Conservation (phyloP, 2,888 invertebrate genomes). For the Epirrita christyi region DNA sequence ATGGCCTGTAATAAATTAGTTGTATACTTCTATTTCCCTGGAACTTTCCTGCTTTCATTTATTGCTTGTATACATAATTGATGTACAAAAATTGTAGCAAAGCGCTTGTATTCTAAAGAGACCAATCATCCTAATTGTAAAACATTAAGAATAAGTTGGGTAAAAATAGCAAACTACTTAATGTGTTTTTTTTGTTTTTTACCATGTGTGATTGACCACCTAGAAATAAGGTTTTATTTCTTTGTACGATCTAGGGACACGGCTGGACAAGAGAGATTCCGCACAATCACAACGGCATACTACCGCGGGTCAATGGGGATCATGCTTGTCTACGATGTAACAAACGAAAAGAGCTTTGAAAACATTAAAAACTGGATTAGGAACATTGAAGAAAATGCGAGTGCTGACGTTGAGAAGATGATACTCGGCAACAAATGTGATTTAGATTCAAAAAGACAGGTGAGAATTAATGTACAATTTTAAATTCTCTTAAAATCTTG, state of each 20-base stretch:
- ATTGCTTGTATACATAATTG: background rate
- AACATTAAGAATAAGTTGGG: too few species aligned
- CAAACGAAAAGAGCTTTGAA: slow-evolving; percentile 99
- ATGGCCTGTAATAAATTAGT: background rate
- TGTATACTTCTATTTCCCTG: background rate
- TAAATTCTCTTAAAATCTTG: too few species aligned
- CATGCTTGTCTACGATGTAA: slow-evolving; percentile 99
- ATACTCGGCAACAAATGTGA: slow-evolving; percentile 99
- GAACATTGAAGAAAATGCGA: slow-evolving; percentile 99
- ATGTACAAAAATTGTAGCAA: too few species aligned
- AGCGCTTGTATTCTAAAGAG: too few species aligned
- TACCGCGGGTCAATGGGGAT: slow-evolving; percentile 99
- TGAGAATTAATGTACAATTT: slow-evolving; percentile 47
- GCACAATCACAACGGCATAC: slow-evolving; percentile 99
- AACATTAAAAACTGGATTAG: slow-evolving; percentile 99
- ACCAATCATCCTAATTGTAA: too few species aligned
- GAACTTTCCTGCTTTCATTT: background rate
- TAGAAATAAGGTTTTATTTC: slow-evolving; percentile 1
- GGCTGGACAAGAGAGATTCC: slow-evolving; percentile 99
- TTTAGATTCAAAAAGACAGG: slow-evolving; percentile 97
- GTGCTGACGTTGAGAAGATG: slow-evolving; percentile 99
- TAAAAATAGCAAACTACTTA: background rate
- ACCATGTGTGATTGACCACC: slow-evolving; percentile 7
- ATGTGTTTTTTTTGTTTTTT: background rate
- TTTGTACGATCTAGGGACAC: slow-evolving; percentile 91